Evolutionary conservation across 1,140 invertebrate genomes (phyloP).

Genomic region (Chionoecetes opilio): DNA sequence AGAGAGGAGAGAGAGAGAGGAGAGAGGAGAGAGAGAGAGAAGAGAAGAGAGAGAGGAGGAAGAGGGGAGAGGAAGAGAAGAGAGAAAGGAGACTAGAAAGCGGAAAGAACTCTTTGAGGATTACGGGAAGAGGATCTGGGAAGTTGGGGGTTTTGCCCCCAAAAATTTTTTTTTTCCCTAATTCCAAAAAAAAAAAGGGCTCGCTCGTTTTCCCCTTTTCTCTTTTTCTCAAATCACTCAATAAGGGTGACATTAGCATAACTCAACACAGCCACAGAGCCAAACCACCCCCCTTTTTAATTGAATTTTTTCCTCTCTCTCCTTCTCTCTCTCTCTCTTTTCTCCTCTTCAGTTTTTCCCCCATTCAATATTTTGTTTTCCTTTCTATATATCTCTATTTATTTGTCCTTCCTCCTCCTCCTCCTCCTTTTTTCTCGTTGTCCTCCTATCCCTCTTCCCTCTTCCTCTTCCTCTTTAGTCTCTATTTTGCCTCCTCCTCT

Average conservation of each 20-base stretch:
- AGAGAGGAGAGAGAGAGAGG: background rate
- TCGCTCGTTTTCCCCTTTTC: background rate
- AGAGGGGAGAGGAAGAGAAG: background rate
- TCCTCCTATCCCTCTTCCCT: background rate
- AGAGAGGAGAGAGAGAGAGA: no score
- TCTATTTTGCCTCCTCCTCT: no score
- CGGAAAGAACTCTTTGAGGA: background rate
- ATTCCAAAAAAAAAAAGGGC: background rate
- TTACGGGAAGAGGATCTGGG: background rate
- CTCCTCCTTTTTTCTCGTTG: background rate
- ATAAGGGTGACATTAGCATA: constrained; percentile 19
- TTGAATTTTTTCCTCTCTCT: background rate
- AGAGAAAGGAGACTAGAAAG: background rate
- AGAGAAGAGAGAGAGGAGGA: background rate
- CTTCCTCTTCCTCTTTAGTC: background rate
- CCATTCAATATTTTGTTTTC: background rate
- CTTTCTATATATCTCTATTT: background rate
- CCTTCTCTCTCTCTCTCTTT: background rate
- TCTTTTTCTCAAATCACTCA: constrained; percentile 4
- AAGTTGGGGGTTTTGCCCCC: no score
- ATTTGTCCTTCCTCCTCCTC: background rate
- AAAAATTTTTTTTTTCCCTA: no score
- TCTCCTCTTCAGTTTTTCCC: background rate
- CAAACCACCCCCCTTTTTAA: background rate
- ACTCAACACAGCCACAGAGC: background rate